Base-by-base conservation (phyloP, 1,140 invertebrate genomes). In the Bombus soroeensis region DNA sequence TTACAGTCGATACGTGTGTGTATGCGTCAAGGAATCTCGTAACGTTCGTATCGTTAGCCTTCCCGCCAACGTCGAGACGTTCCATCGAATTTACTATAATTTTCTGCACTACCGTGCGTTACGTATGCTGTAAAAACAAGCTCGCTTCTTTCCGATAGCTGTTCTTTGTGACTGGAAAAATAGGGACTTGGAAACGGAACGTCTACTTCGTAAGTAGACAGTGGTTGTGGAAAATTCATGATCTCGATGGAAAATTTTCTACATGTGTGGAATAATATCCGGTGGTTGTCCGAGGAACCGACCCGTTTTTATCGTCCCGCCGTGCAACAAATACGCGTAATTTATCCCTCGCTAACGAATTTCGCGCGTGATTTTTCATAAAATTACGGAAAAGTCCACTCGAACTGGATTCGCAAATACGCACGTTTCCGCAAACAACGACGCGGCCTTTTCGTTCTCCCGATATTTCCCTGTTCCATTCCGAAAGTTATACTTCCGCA, bases 121-220 rank as follows among this genome's bases (percentile, higher is more conserved):
- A 85, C 77, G 28, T 39, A 81, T 78, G 73, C 77, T 73, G 28
- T 62, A 74, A 82, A 88, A 79, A 86, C 87, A 85, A 78, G 57
- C 43, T 10, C 47, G 66, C 6, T 83, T 25, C 37, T 22, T 43
- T n/a, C 72, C 68, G 37, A 66, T 37, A n/a, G 34, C 9, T 83
- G 37, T 32, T 25, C 32, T 68, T 28, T n/a, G 13, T 22, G 72
- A 72, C 62, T n/a, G 77, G 81, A 73, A 81, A 85, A 81, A 78
- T 79, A 85, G 59, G 28, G 25, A 81, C 72, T 66, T 59, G 64
- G 22, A 43, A 77, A 59, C 28, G 41, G 32, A 77, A 71, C 47
- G 64, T 43, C 15, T 39, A 37, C 25, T 6, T 9, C 28, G n/a
- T 22, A 28, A 57, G 22, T n/a, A 39, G 43, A 53, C 18, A 6